Conservation (phyloP, 2,888 invertebrate species). For the Strigamia maritima region DNA sequence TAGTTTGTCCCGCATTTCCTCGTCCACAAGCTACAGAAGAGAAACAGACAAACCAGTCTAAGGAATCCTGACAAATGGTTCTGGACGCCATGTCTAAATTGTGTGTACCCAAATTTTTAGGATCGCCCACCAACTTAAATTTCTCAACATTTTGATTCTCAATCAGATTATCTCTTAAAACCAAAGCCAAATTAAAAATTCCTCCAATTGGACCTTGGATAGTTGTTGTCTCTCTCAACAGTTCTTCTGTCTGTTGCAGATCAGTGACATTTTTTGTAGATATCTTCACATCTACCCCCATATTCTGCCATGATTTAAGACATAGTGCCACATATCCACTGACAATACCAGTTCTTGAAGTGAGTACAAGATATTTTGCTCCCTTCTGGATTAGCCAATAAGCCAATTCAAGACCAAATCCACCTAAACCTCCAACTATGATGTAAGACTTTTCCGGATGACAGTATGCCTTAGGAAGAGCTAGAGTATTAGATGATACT, state of each 20-base stretch:
- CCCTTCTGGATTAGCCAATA: slow-evolving; percentile 86
- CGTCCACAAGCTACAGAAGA: slow-evolving; percentile 95
- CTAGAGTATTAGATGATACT: slow-evolving; percentile 56
- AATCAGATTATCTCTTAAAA: slow-evolving; percentile 79
- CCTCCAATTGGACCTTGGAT: slow-evolving; percentile 72
- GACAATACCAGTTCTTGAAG: slow-evolving; percentile 83
- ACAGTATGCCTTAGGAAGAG: slow-evolving; percentile 53
- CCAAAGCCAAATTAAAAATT: slow-evolving; percentile 90
- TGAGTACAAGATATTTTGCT: slow-evolving; percentile 77
- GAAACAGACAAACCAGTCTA: slow-evolving; percentile 90
- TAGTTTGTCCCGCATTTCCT: slow-evolving; percentile 93
- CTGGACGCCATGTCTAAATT: slow-evolving; percentile 77
- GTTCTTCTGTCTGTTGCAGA: slow-evolving; percentile 64
- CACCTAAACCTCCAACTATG: slow-evolving; percentile 78
- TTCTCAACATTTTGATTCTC: slow-evolving; percentile 78
- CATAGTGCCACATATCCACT: slow-evolving; percentile 89
- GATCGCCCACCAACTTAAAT: slow-evolving; percentile 74
- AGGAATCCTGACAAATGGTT: slow-evolving; percentile 65
- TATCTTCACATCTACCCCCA: slow-evolving; percentile 47
- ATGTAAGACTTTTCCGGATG: slow-evolving; percentile 48
- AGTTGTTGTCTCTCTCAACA: slow-evolving; percentile 64
- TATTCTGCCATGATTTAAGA: slow-evolving; percentile 61
- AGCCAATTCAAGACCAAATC: slow-evolving; percentile 91
- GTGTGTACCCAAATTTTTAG: slow-evolving; percentile 82
- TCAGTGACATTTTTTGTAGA: slow-evolving; percentile 62